Percentiles rank a stretch among this genome's conserved stretches.
Evolutionary conservation across 2,888 invertebrate genomes (phyloP).

Genomic region (Mesorhabditis belari): DNA sequence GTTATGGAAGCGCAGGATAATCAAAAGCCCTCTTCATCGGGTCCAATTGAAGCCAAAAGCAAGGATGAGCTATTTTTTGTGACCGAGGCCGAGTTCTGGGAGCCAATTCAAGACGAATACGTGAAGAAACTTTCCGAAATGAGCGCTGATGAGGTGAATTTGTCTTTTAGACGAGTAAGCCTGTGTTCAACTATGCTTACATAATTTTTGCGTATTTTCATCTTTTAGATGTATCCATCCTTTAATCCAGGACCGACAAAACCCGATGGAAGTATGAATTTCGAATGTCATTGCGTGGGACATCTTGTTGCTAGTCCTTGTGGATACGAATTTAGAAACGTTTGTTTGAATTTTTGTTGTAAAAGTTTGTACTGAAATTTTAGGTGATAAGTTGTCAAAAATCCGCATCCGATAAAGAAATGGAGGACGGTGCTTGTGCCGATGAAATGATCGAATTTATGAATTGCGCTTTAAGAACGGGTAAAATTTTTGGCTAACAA

Average conservation of each 20-base stretch:
- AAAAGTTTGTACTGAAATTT: not conserved
- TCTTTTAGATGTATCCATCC: not conserved
- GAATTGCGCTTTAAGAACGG: slow-evolving; percentile 46
- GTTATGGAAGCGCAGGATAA: no score
- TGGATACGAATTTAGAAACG: slow-evolving; percentile 41
- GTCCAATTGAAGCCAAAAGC: no score
- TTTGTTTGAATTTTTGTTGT: not conserved
- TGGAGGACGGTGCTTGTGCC: slow-evolving; percentile 45
- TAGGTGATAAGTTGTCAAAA: slow-evolving; percentile 48
- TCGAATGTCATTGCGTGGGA: slow-evolving; percentile 50
- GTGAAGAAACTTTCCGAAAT: slow-evolving; percentile 29
- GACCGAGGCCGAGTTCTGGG: slow-evolving; percentile 36
- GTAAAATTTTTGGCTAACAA: no score
- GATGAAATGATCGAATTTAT: slow-evolving; percentile 48
- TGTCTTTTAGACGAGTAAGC: slow-evolving; percentile 5
- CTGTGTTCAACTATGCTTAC: not conserved
- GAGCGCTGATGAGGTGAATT: slow-evolving; percentile 38
- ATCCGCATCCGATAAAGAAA: slow-evolving; percentile 32
- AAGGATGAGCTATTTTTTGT: slow-evolving; percentile 66
- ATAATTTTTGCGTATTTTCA: not conserved
- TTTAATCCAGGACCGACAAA: slow-evolving; percentile 40
- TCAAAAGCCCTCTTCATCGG: no score
- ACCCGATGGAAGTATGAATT: slow-evolving; percentile 47
- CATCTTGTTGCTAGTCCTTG: slow-evolving; percentile 51
- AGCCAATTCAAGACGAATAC: slow-evolving; percentile 40